A percentile compares a stretch with the other conserved stretches of the same genome.
Evolutionary conservation across 2,113 vertebrate genomes (phyloP).

Genomic region (Trinectes maculatus): DNA sequence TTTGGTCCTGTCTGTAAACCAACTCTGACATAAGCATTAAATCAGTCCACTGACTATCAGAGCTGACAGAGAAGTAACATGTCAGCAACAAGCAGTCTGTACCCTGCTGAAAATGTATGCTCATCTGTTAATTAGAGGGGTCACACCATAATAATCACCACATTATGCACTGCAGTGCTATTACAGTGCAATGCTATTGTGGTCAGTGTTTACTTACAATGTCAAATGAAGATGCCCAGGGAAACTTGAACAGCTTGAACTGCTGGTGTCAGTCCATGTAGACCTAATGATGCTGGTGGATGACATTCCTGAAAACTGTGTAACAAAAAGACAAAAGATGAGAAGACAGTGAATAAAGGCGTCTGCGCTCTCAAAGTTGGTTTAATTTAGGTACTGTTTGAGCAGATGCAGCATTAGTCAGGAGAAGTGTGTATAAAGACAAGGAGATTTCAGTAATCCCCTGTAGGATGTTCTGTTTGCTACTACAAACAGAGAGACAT

Average conservation of each 20-base stretch:
- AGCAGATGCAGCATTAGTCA: slow-evolving; percentile 1
- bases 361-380: neutral
- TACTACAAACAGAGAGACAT: slow-evolving; percentile 31
- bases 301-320: neutral
- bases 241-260: neutral
- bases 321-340: neutral
- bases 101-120: neutral
- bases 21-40: neutral
- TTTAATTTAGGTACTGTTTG: slow-evolving; percentile 23
- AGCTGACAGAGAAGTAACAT: neutral
- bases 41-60: neutral
- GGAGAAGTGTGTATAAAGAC: slow-evolving; percentile 8
- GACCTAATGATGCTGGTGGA: neutral
- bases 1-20: no score
- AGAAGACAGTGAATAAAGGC: neutral
- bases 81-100: neutral
- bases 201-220: neutral
- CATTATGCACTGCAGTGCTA: neutral
- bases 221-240: neutral
- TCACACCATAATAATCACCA: neutral
- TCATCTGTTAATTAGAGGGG: neutral
- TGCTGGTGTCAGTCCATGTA: neutral
- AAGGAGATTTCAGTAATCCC: slow-evolving; percentile 26
- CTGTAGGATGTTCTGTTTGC: slow-evolving; percentile 27
- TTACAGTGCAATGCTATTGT: neutral